These are phyloP conservation scores for Furcifer pardalis DNA, from an alignment of 2,797 vertebrate species.

Conservation along the genomic window DNA sequence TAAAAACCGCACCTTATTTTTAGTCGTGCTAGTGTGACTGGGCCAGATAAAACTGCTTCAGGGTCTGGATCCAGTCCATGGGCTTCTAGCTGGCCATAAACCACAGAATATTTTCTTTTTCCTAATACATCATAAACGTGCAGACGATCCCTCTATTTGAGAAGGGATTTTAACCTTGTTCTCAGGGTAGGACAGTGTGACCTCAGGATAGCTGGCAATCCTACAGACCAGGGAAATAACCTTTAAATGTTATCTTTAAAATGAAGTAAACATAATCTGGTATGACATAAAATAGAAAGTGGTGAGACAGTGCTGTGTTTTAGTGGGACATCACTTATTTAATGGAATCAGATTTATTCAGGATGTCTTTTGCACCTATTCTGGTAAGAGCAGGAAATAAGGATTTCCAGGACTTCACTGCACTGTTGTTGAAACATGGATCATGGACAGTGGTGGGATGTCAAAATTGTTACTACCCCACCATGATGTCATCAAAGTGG, in stretches of 20 bases:
- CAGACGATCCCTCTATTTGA: not conserved
- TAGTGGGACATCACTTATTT: conserved; percentile 37
- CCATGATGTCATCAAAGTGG: too few relatives aligned
- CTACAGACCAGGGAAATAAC: not conserved
- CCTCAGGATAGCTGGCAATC: not conserved
- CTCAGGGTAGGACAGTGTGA: not conserved
- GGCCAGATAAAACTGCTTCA: conserved; percentile 19
- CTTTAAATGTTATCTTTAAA: conserved; percentile 29
- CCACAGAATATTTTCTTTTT: conserved; percentile 21
- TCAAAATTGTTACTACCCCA: too few relatives aligned
- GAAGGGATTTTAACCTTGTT: not conserved
- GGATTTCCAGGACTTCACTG: too few relatives aligned
- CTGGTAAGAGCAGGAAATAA: too few relatives aligned
- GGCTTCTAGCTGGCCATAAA: conserved; percentile 17
- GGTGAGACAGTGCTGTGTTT: conserved; percentile 27
- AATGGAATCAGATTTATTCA: conserved; percentile 51
- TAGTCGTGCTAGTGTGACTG: not conserved
- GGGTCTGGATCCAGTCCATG: not conserved
- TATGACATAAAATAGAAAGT: conserved; percentile 15
- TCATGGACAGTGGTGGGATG: too few relatives aligned
- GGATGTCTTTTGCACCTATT: conserved; percentile 6
- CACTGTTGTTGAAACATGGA: too few relatives aligned
- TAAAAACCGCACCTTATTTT: conserved; percentile 14
- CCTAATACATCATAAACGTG: conserved; percentile 24
- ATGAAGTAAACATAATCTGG: not conserved